Percentiles rank a stretch among this genome's conserved stretches.
Evolutionary conservation across 2,797 vertebrate species (phyloP).

Genomic region (Tauraco hartlaubi): DNA sequence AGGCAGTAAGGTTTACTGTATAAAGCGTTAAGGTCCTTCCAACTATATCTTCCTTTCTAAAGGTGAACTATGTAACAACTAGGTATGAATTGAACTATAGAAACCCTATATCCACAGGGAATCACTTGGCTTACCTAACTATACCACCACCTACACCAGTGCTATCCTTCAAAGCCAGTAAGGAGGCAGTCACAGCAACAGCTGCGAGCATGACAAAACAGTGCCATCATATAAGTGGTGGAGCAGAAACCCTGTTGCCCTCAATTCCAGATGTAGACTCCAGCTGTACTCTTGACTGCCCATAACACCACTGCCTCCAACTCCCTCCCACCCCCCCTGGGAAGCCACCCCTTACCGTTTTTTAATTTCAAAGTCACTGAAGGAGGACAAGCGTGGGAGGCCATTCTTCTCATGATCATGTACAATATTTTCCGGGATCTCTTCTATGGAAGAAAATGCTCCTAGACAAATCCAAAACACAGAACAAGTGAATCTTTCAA

Average conservation of each 20-base stretch:
- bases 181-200: neutral
- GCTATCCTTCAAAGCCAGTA: neutral
- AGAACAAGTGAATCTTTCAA: neutral
- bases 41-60: neutral
- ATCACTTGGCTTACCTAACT: neutral
- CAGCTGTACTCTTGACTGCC: neutral
- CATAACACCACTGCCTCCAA: neutral
- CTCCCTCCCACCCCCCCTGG: neutral
- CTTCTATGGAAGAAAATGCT: slow-evolving; percentile 90
- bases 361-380: slow-evolving; percentile 87
- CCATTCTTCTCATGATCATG: slow-evolving; percentile 97
- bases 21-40: neutral
- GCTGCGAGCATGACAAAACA: neutral
- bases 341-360: slow-evolving; percentile 83
- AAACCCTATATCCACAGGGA: neutral
- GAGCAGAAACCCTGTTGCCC: neutral
- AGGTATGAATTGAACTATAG: neutral
- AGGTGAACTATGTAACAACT: neutral
- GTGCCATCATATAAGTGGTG: neutral
- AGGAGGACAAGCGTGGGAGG: slow-evolving; percentile 93
- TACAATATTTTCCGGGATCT: slow-evolving; percentile 95
- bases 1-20: neutral
- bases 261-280: neutral
- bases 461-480: slow-evolving; percentile 77
- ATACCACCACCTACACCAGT: neutral